phyloP scores from a whole-genome alignment of 2,113 vertebrate genomes.

The Tympanuchus pallidicinctus region DNA sequence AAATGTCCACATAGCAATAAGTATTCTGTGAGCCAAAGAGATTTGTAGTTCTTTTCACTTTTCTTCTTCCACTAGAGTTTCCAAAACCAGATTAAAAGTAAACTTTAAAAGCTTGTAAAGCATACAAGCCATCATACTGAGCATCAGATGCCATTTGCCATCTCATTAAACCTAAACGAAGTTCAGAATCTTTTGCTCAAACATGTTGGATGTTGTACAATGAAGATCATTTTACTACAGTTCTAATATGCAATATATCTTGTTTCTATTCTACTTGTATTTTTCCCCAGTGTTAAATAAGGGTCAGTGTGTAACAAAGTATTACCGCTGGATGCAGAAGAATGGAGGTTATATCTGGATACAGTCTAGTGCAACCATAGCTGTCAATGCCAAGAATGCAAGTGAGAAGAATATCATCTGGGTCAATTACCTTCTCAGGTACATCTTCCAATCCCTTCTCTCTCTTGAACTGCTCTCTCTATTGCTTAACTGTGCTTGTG shows the following conservation, averaged over 20 bases:
- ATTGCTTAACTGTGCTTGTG: neutral
- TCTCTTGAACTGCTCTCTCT: conserved; percentile 31
- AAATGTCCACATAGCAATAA: conserved; percentile 69
- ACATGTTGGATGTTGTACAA: neutral
- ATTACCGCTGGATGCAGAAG: conserved; percentile 99
- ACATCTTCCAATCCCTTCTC: conserved; percentile 59
- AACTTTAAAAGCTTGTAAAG: conserved; percentile 43
- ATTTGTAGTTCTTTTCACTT: conserved; percentile 57
- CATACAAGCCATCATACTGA: neutral
- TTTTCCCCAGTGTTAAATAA: conserved; percentile 92
- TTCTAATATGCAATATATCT: conserved; percentile 1
- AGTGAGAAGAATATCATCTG: conserved; percentile 98
- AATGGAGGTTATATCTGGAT: conserved; percentile 98
- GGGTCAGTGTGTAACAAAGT: conserved; percentile 98
- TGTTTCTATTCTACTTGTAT: conserved; percentile 40
- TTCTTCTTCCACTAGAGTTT: conserved; percentile 48
- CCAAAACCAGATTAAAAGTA: conserved; percentile 49
- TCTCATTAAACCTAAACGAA: neutral
- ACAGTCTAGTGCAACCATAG: conserved; percentile 97
- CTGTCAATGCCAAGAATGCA: conserved; percentile 96
- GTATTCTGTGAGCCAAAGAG: conserved; percentile 61
- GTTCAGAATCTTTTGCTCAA: neutral
- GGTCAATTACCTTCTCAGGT: conserved; percentile 99
- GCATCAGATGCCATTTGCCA: conserved; percentile 42
- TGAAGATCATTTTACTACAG: neutral